A percentile compares a stretch with the other conserved stretches of the same genome.
Evolutionary conservation across 2,797 vertebrate genomes (phyloP).

Genomic region (Molossus molossus): DNA sequence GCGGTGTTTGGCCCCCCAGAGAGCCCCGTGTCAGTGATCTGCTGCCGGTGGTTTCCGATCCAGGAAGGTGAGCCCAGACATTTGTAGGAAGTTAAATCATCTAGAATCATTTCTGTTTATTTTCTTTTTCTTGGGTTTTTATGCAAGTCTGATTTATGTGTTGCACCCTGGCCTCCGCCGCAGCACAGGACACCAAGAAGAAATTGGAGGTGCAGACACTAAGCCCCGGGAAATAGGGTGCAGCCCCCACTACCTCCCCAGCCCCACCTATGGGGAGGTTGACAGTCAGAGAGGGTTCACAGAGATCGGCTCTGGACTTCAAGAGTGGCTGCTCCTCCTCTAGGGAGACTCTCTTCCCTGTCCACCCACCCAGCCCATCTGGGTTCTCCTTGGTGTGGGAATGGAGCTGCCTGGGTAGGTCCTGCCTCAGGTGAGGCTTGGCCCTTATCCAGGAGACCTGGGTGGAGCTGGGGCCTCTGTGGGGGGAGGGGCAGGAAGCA

Average conservation of each 20-base stretch:
- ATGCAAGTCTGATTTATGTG: neutral
- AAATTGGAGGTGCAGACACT: neutral
- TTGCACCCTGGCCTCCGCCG: neutral
- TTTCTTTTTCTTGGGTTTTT: neutral
- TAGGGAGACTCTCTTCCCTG: neutral
- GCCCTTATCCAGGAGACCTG: neutral
- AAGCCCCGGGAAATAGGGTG: no score
- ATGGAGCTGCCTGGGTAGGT: neutral
- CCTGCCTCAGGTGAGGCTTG: neutral
- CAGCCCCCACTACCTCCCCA: neutral
- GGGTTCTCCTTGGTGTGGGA: neutral
- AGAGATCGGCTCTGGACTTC: neutral
- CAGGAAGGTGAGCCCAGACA: neutral
- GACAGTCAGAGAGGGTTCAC: neutral
- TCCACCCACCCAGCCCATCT: neutral
- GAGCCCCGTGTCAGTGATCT: neutral
- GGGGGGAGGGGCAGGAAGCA: neutral
- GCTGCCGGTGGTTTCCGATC: neutral
- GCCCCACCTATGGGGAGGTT: neutral
- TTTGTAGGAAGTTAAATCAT: neutral
- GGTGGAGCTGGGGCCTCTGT: neutral
- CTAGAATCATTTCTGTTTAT: neutral
- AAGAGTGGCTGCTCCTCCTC: neutral
- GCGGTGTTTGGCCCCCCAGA: no score
- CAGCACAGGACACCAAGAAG: neutral